Base-by-base conservation (phyloP, 2,888 invertebrate genomes). In the Patella depressa region DNA sequence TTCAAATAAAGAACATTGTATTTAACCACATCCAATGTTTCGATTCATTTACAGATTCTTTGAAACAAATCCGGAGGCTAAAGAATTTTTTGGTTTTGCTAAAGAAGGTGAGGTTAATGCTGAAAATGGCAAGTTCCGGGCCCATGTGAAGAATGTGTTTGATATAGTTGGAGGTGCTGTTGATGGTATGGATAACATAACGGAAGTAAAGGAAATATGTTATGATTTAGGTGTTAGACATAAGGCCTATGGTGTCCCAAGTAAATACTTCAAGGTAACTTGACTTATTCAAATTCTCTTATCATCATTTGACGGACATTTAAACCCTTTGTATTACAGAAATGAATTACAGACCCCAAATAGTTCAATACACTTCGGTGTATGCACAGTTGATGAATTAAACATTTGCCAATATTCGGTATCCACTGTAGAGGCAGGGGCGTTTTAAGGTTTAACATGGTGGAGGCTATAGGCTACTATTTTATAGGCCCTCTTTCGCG, bases 11-110 rank as follows among this genome's bases (percentile, higher is more conserved):
- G 15, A 7, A 57, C 59, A 3, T 59, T 9, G 14, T 19, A 59
- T 59, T 57, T 57, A 19, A 19, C n/a, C 59, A 17, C 11, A 19
- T 17, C 9, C 0, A 17, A 17, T 19, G 4, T 59, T 19, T 24
- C 14, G 1, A 19, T 24, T 45, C 45, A 45, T 65, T 65, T 65
- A 24, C 19, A 65, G 65, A 65, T 65, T 65, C 19, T 65, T 65
- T 24, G 65, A 65, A 65, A 65, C 19, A 65, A 24, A 19, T 65
- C 65, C 65, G 2, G 65, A 65, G 3, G 65, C 65, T 11, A 65
- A 65, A 65, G 65, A 65, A 24, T 24, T 24, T 24, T 65, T 65
- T 65, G 65, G 65, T 24, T 65, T 65, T 65, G 65, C 65, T 11
- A 24, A 65, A 15, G 65, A 65, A 19, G 65, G 65, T 12, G 65